A percentile compares a stretch with the other conserved stretches of the same genome.
These are phyloP conservation scores for Amiota communis DNA, from an alignment of 2,888 invertebrate genomes.

Conservation along the genomic window DNA sequence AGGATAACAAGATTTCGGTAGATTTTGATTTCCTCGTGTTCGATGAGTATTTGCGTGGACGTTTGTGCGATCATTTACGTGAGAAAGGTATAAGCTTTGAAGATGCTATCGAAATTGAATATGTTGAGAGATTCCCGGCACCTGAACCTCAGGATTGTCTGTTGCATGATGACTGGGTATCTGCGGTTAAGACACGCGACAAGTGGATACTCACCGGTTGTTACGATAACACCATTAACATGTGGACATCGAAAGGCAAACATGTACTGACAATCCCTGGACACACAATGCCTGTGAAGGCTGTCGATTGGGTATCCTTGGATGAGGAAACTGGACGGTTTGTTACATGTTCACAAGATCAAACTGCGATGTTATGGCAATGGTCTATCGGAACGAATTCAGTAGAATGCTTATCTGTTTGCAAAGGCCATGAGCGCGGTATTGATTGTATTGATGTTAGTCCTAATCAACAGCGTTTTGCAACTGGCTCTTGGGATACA, in stretches of 20 bases:
- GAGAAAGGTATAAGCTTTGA: conserved; percentile 86
- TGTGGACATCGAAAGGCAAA: conserved; percentile 91
- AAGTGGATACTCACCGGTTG: conserved; percentile 92
- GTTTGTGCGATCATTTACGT: conserved; percentile 82
- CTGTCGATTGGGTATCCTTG: conserved; percentile 87
- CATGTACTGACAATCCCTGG: conserved; percentile 88
- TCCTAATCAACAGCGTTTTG: conserved; percentile 78
- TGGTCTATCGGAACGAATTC: conserved; percentile 85
- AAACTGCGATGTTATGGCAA: conserved; percentile 91
- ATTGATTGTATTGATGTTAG: conserved; percentile 90
- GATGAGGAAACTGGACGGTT: conserved; percentile 80
- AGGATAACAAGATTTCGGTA: conserved; percentile 54
- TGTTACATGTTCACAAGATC: conserved; percentile 92
- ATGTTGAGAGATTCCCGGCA: conserved; percentile 90
- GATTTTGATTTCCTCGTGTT: conserved; percentile 92
- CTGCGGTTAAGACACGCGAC: conserved; percentile 82
- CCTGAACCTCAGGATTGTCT: conserved; percentile 94
- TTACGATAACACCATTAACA: conserved; percentile 92
- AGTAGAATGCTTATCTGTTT: conserved; percentile 85
- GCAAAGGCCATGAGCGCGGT: conserved; percentile 93
- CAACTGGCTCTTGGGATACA: conserved; percentile 94
- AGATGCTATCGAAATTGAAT: conserved; percentile 90
- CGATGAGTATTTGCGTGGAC: conserved; percentile 82
- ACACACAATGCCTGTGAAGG: conserved; percentile 90
- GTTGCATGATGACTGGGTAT: conserved; percentile 98